Evolutionary conservation across 2,888 invertebrate species (phyloP).

Genomic region (Mimas tiliae): DNA sequence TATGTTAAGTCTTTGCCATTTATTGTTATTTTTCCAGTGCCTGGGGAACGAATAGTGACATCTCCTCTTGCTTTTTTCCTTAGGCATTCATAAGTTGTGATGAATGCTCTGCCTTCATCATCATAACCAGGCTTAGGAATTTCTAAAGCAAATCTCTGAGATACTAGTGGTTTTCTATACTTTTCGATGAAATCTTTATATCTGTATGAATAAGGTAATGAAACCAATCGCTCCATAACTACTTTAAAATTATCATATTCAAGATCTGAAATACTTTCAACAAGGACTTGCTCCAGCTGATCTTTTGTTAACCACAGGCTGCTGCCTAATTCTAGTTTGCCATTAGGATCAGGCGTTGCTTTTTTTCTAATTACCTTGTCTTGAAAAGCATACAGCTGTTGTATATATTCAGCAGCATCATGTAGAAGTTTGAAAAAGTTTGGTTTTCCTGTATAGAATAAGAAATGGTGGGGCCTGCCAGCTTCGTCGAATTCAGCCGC

Average conservation of each 20-base stretch:
- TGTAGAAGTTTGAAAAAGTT: conserved; percentile 93
- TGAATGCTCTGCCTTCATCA: conserved; percentile 88
- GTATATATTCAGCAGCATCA: conserved; percentile 89
- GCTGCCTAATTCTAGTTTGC: conserved; percentile 70
- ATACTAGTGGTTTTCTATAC: conserved; percentile 86
- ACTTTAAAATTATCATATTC: conserved; percentile 90
- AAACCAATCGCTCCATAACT: conserved; percentile 88
- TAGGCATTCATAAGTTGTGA: conserved; percentile 89
- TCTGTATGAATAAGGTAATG: conserved; percentile 89
- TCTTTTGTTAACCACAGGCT: conserved; percentile 87
- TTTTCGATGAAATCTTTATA: conserved; percentile 89
- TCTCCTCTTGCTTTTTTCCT: conserved; percentile 90
- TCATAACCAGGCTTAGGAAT: conserved; percentile 89
- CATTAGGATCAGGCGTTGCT: conserved; percentile 84
- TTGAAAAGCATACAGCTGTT: conserved; percentile 88
- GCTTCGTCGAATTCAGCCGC: conserved; percentile 95
- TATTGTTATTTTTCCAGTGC: conserved; percentile 92
- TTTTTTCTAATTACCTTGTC: conserved; percentile 88
- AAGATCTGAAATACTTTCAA: conserved; percentile 88
- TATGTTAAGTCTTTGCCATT: conserved; percentile 92
- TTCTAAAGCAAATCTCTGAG: conserved; percentile 84
- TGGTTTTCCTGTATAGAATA: conserved; percentile 96
- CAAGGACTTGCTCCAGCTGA: conserved; percentile 86
- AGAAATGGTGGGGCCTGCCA: conserved; percentile 94
- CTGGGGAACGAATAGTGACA: conserved; percentile 92